Base-by-base conservation (phyloP, 1,140 invertebrate genomes). In the Heliothis virescens region DNA sequence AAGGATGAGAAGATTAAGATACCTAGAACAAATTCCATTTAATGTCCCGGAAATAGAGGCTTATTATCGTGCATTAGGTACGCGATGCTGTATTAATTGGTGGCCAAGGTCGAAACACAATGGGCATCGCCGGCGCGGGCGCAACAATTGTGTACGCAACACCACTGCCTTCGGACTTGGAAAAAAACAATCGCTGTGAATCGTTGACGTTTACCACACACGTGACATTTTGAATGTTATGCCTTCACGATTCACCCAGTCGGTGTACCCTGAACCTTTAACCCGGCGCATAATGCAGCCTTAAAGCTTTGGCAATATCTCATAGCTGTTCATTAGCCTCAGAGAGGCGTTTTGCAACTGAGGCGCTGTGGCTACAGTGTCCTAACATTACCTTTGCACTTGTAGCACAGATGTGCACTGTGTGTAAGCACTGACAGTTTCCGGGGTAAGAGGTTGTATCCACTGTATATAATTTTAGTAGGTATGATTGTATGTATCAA, bases 31-130 rank as follows among this genome's bases (percentile, higher is more conserved):
- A 76, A 77, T 81, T 71, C 76, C 65, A 84, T 79, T 76, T 80
- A 62, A 82, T 72, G 26, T 80, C 69, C 80, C 80, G 80, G 83
- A 84, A 84, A 78, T 82, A 63, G 16, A 75, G 63, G 74, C 74
- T 76, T 80, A 80, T 84, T 84, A 80, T 80, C 74, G 73, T 77
- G 75, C 76, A 74, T 69, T 80, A 73, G 65, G 71, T 78, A 71
- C 29, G 65, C 67, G 34, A 74, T 69, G 62, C 50, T 74, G 52
- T 59, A 79, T 81, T 83, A 85, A 85, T 83, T 85, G 80, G 71
- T 74, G 62, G 53, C 60, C 84, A 84, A 86, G 84, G 84, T 65
- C 79, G 65, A 11, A 55, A 73, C 55, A 86, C 84, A 86, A 86
- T 86, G 73, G 83, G 50, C 74, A 53, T 50, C 16, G 79, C 34